Conservation (phyloP, 2,113 vertebrate species). For the Crotalus tigris region DNA sequence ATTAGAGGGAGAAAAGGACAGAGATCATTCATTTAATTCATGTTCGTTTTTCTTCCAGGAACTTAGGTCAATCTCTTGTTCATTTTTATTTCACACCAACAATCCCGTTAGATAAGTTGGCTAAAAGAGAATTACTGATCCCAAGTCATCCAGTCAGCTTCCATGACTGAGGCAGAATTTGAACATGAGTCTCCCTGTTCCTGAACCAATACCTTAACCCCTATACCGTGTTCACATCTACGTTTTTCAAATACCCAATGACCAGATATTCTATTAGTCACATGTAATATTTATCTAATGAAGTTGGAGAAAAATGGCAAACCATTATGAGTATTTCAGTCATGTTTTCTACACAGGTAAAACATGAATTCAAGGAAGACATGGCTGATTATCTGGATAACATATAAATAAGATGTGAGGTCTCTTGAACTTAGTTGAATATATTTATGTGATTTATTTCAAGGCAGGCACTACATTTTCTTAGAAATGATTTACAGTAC, state of each 20-base stretch:
- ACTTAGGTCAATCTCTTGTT: neutral
- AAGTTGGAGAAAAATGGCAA: neutral
- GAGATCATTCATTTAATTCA: neutral
- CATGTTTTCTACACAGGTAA: neutral
- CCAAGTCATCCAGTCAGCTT: neutral
- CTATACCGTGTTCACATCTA: neutral
- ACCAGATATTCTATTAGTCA: neutral
- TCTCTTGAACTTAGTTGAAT: neutral
- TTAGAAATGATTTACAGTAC: neutral
- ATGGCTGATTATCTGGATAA: neutral
- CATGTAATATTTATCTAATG: neutral
- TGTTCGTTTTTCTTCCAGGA: neutral
- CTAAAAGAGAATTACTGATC: neutral
- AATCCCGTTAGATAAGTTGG: neutral
- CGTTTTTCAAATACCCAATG: neutral
- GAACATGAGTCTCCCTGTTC: neutral
- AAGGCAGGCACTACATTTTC: neutral
- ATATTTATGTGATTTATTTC: neutral
- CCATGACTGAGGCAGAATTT: neutral
- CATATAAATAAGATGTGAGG: neutral
- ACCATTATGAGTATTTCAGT: neutral
- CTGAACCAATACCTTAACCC: neutral
- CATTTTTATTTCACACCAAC: neutral
- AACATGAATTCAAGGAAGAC: neutral
- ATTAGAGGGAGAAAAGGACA: neutral